Evolutionary conservation across 2,113 vertebrate species (phyloP).

Genomic region (Petromus typicus): DNA sequence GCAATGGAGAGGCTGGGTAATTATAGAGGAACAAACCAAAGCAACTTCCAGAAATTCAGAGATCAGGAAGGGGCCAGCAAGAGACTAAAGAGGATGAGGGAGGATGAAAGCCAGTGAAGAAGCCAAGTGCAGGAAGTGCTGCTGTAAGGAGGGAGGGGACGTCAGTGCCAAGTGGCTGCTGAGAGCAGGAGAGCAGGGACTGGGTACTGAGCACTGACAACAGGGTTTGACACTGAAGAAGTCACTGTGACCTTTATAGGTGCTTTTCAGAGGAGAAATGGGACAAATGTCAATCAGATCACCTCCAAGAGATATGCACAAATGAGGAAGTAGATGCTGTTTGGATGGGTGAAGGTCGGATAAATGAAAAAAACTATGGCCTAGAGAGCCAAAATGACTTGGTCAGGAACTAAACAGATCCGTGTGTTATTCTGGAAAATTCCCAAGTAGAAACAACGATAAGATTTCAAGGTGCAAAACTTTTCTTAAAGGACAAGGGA

Average conservation of each 20-base stretch:
- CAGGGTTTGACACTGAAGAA: not conserved
- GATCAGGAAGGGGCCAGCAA: not conserved
- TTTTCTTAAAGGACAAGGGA: conserved; percentile 23
- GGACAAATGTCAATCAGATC: not conserved
- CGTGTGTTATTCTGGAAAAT: conserved; percentile 42
- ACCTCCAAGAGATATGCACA: not conserved
- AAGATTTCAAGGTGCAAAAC: not conserved
- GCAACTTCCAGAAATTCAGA: not conserved
- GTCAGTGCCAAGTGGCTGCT: not conserved
- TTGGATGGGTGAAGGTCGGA: not conserved
- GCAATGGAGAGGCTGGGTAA: not conserved
- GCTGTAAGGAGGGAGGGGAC: not conserved
- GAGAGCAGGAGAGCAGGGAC: not conserved
- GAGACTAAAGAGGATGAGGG: not conserved
- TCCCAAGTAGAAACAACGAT: conserved; percentile 16
- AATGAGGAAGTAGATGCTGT: not conserved
- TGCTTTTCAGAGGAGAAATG: not conserved
- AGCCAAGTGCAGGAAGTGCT: not conserved
- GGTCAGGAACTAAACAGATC: conserved; percentile 24
- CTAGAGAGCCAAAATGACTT: conserved; percentile 14
- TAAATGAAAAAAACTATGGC: conserved; percentile 41
- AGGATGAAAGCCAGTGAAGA: not conserved
- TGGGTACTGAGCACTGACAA: not conserved
- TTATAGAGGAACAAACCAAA: not conserved
- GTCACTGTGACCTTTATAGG: not conserved